phyloP scores from a whole-genome alignment of 2,888 invertebrate genomes.

The Nephrocerus scutellatus region DNA sequence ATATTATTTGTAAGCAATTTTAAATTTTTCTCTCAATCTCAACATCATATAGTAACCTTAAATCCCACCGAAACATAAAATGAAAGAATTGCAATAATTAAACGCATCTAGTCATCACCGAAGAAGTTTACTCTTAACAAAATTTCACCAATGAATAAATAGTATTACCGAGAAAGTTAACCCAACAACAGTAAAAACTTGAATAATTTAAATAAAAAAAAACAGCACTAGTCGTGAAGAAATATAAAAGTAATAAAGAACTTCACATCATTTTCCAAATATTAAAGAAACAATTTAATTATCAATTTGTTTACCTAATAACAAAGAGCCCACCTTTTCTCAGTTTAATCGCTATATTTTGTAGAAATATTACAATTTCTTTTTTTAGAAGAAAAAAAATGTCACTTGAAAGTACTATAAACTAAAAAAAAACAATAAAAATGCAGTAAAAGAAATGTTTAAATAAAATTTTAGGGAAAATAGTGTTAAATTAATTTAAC shows the following conservation, averaged over 20 bases:
- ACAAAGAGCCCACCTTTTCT: no score
- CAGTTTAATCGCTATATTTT: no score
- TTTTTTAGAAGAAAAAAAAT: conserved; percentile 18
- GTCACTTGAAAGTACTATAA: conserved; percentile 18
- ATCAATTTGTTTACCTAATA: conserved; percentile 2
- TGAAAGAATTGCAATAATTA: conserved; percentile 8
- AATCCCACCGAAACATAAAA: conserved; percentile 20
- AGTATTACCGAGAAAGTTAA: no score
- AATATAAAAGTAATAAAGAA: conserved; percentile 2
- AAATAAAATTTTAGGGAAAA: conserved; percentile 21
- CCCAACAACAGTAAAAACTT: conserved; percentile 6
- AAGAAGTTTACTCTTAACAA: conserved; percentile 16
- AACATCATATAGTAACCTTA: conserved; percentile 10
- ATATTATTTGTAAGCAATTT: no score
- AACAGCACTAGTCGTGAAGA: conserved; percentile 6
- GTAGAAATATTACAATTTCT: no score
- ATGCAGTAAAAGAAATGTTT: conserved; percentile 9
- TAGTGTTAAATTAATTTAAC: conserved; percentile 22
- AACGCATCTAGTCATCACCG: conserved; percentile 17
- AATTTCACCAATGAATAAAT: no score
- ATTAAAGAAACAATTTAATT: conserved; percentile 7
- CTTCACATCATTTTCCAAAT: conserved; percentile 17
- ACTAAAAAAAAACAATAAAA: conserved; percentile 6
- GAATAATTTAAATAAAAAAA: conserved; percentile 1
- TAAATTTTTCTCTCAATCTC: background rate